phyloP scores from a whole-genome alignment of 2,797 vertebrate species.

The Dendrocincla fuliginosa region DNA sequence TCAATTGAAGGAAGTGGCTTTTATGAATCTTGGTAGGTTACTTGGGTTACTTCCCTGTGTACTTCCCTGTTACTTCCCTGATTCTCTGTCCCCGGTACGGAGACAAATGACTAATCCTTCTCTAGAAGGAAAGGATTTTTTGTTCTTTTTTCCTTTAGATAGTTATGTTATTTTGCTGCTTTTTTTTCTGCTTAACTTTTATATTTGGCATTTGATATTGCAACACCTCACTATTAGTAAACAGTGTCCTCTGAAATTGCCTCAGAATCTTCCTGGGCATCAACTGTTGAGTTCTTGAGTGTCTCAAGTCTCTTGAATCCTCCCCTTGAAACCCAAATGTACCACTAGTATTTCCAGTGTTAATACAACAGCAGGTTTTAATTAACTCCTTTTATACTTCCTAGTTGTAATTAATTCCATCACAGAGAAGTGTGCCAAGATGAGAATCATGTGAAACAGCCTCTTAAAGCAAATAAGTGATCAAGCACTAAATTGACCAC shows the following conservation, averaged over 20 bases:
- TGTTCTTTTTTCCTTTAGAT: background rate
- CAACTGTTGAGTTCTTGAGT: background rate
- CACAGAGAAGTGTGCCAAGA: background rate
- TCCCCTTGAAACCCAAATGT: background rate
- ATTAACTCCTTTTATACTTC: slow-evolving; percentile 28
- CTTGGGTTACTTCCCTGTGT: background rate
- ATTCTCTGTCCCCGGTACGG: background rate
- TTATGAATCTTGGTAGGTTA: slow-evolving; percentile 89
- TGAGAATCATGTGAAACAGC: slow-evolving; percentile 1
- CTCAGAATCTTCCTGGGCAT: background rate
- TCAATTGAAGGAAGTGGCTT: slow-evolving; percentile 75
- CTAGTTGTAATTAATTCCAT: slow-evolving; percentile 28
- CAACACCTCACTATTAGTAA: background rate
- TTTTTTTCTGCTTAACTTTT: background rate
- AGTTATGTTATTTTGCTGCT: background rate
- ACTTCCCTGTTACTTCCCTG: background rate
- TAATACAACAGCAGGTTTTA: slow-evolving; percentile 6
- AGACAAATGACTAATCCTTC: background rate
- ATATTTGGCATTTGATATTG: background rate
- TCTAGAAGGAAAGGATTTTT: background rate
- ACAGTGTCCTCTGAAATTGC: background rate
- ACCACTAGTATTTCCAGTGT: slow-evolving; percentile 12
- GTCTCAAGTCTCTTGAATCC: background rate
- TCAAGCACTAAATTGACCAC: slow-evolving; percentile 17
- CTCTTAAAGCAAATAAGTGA: slow-evolving; percentile 23